Evolutionary conservation across 2,888 invertebrate genomes (phyloP).

Genomic region (Koerneria pararmatus): DNA sequence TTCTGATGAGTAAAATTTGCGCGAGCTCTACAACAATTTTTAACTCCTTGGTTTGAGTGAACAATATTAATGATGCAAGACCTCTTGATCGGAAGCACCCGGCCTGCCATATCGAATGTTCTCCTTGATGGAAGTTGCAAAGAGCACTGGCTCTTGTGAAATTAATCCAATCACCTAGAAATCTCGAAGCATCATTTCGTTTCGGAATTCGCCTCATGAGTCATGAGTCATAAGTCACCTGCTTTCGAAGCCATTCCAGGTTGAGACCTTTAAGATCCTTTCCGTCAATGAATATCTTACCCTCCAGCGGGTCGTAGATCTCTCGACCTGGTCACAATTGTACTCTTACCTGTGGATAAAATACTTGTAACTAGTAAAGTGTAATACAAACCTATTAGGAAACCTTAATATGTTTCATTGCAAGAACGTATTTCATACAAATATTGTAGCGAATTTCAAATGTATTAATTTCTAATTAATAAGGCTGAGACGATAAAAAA

Average conservation of each 20-base stretch:
- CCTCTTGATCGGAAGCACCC: constrained; percentile 65
- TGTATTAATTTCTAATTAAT: too few relatives aligned
- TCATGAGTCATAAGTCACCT: constrained; percentile 61
- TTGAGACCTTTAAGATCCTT: constrained; percentile 72
- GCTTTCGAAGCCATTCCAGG: constrained; percentile 79
- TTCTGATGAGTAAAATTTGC: background rate
- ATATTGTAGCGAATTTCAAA: too few relatives aligned
- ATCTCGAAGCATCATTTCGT: constrained; percentile 61
- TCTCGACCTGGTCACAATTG: constrained; percentile 82
- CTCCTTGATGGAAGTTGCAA: constrained; percentile 83
- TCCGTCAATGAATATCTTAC: constrained; percentile 75
- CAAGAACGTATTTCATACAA: too few relatives aligned
- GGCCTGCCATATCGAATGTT: constrained; percentile 83
- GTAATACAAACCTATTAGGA: background rate
- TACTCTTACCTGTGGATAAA: constrained; percentile 72
- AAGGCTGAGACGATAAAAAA: too few relatives aligned
- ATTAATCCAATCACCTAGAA: constrained; percentile 41
- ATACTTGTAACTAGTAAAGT: background rate
- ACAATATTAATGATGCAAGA: constrained; percentile 38
- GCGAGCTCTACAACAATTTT: background rate
- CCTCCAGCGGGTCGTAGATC: constrained; percentile 75
- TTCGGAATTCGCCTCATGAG: constrained; percentile 81
- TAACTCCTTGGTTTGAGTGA: background rate
- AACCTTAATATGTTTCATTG: background rate
- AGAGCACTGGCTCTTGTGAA: constrained; percentile 78